Evolutionary conservation across 53 echinoderm and acorn worm species (phyloP), one percentile per base, ranked within the genome.

Genomic region (Holothuria leucospilota): DNA sequence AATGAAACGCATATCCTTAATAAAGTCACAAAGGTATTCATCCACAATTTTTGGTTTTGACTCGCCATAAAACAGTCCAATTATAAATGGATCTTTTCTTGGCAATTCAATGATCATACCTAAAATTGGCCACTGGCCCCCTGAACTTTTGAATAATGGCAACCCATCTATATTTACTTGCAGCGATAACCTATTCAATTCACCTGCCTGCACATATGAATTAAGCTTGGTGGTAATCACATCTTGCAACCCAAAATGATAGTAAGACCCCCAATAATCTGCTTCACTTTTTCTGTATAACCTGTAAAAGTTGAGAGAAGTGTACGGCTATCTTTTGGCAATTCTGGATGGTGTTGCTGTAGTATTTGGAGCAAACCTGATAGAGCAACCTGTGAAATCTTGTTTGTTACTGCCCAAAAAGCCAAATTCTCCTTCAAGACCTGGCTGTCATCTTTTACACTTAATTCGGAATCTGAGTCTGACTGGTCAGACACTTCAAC

Each of bases 101-200:
- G 13, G 58, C 29, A 29, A 30, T 29, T 78, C 28, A 9, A 8
- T 56, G 9, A 56, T 51, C 15, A 84, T 27, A 20, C 88, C 87
- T 63, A 91, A 62, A 51, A 91, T 88, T 39, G 88, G 91, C 91
- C 91, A 88, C 23, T 88, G 88, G 18, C 13, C 69, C 38, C 42
- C 67, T 13, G 77, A 73, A 51, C 29, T 59, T 49, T 77, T 88
- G 62, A 88, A 88, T 23, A 88, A 30, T 14, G 92, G 92, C 6
- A 92, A 24, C 24, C 92, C 92, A 92, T 92, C 92, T 38, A 92
- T 85, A 29, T 85, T 85, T 18, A 92, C 64, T 13, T 88, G 85
- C 18, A 84, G 20, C n/a, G n/a, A n/a, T n/a, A n/a, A n/a, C n/a
- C n/a, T n/a, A n/a, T n/a, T n/a, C n/a, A n/a, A n/a, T n/a, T n/a